Conservation (phyloP, 1,140 invertebrate species). For the Leptinotarsa lineolata region DNA sequence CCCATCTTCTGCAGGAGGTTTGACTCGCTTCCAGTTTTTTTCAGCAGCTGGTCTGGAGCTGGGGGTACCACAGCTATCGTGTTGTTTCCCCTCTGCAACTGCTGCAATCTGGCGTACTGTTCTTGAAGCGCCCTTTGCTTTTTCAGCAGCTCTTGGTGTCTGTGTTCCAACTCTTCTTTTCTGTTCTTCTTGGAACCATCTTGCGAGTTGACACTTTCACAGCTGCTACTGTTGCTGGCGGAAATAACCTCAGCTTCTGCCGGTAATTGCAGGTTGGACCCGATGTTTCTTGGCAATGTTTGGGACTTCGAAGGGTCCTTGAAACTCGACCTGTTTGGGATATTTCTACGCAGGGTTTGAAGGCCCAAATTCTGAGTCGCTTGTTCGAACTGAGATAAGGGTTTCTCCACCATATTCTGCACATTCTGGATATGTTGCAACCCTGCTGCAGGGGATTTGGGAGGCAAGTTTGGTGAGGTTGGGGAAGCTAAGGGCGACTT, state of each 20-base stretch:
- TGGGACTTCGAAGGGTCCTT: conserved; percentile 53
- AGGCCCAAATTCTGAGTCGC: conserved; percentile 54
- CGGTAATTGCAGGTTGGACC: conserved; percentile 52
- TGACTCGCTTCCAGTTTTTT: conserved; percentile 88
- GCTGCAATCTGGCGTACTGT: conserved; percentile 84
- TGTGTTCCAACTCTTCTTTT: conserved; percentile 78
- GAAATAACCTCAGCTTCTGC: conserved; percentile 54
- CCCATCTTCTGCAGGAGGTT: conserved; percentile 86
- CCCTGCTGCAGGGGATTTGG: conserved; percentile 56
- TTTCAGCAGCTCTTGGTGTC: conserved; percentile 82
- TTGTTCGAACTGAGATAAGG: conserved; percentile 53
- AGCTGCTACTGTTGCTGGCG: conserved; percentile 68
- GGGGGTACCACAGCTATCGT: conserved; percentile 63
- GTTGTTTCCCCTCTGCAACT: conserved; percentile 77
- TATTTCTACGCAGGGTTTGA: conserved; percentile 51
- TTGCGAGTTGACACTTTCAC: conserved; percentile 79
- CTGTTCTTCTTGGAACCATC: conserved; percentile 66
- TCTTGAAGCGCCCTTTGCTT: conserved; percentile 87
- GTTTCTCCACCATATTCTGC: conserved; percentile 51
- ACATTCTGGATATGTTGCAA: conserved; percentile 55
- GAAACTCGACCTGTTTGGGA: conserved; percentile 51
- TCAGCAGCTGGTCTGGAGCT: conserved; percentile 68
- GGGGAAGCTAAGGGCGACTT: conserved; percentile 81
- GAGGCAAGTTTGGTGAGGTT: conserved; percentile 67
- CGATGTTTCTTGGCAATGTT: conserved; percentile 54